These are phyloP conservation scores for Sebastes dallii DNA, from an alignment of 2,797 vertebrate species.

Conservation along the genomic window DNA sequence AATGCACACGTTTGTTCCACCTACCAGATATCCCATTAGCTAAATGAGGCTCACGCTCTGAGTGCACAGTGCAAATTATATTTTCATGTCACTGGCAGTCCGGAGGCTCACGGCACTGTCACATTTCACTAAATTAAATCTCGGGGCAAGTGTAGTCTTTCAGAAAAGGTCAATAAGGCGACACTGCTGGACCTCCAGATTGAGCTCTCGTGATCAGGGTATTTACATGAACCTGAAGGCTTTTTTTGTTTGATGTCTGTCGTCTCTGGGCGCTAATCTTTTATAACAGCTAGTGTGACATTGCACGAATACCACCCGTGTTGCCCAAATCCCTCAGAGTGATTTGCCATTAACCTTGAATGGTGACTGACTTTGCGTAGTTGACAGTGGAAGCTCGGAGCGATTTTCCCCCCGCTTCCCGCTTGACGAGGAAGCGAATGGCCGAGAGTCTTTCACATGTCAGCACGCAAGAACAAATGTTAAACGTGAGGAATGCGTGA, in stretches of 20 bases:
- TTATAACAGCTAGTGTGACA: conserved; percentile 60
- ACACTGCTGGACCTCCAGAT: conserved; percentile 10
- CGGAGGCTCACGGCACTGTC: conserved; percentile 12
- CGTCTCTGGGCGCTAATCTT: conserved; percentile 59
- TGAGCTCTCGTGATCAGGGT: conserved; percentile 22
- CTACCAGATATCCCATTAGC: conserved; percentile 31
- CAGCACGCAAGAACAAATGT: conserved; percentile 50
- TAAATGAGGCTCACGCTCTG: conserved; percentile 35
- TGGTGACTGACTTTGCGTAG: conserved; percentile 58
- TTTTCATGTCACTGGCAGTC: conserved; percentile 20
- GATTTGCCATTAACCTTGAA: conserved; percentile 80
- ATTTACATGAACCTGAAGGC: conserved; percentile 25
- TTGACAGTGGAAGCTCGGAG: conserved; percentile 44
- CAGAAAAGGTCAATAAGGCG: conserved; percentile 41
- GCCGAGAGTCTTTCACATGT: conserved; percentile 47
- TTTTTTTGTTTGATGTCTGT: conserved; percentile 35
- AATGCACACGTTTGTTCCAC: conserved; percentile 13
- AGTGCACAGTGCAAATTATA: conserved; percentile 25
- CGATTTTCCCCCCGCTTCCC: conserved; percentile 36
- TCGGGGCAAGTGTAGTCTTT: conserved; percentile 33
- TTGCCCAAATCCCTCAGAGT: conserved; percentile 65
- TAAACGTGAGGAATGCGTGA: conserved; percentile 24
- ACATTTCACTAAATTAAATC: conserved; percentile 52
- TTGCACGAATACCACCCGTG: conserved; percentile 29
- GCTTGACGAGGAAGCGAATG: conserved; percentile 66